A percentile compares a stretch with the other conserved stretches of the same genome.
Evolutionary conservation across 1,140 invertebrate species (phyloP).

Genomic region (Trigoniulus corallinus): DNA sequence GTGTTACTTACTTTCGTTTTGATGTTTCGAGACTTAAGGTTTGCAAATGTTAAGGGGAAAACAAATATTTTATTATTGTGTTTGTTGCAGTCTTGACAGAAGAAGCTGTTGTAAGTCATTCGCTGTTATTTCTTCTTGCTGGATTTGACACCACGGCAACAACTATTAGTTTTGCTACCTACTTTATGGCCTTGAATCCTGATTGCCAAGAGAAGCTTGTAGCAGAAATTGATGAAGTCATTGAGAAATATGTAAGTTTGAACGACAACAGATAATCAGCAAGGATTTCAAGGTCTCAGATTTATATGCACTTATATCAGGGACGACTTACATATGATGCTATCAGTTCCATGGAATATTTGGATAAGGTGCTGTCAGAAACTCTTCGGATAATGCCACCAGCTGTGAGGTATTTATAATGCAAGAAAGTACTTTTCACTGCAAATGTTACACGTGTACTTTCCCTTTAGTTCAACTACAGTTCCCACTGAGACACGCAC

Average conservation of each 20-base stretch:
- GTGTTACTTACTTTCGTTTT: too few species aligned
- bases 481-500: too few species aligned
- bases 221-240: conserved; percentile 23
- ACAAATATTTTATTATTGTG: too few species aligned
- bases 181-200: conserved; percentile 25
- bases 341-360: background rate
- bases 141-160: conserved; percentile 31
- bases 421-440: too few species aligned
- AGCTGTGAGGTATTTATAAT: background rate
- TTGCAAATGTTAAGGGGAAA: too few species aligned
- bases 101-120: conserved; percentile 4
- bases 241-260: background rate
- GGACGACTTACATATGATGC: background rate
- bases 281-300: background rate
- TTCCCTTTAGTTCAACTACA: too few species aligned
- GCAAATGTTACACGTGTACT: too few species aligned
- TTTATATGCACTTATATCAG: background rate
- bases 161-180: conserved; percentile 20
- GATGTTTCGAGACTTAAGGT: too few species aligned
- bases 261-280: background rate
- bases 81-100: background rate
- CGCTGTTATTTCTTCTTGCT: conserved; percentile 20
- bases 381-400: background rate
- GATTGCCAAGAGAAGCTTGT: conserved; percentile 26
- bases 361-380: conserved; percentile 3